Evolutionary conservation across 2,888 invertebrate genomes (phyloP), one percentile per base, ranked within the genome.

Genomic region (Rhagonycha lutea): DNA sequence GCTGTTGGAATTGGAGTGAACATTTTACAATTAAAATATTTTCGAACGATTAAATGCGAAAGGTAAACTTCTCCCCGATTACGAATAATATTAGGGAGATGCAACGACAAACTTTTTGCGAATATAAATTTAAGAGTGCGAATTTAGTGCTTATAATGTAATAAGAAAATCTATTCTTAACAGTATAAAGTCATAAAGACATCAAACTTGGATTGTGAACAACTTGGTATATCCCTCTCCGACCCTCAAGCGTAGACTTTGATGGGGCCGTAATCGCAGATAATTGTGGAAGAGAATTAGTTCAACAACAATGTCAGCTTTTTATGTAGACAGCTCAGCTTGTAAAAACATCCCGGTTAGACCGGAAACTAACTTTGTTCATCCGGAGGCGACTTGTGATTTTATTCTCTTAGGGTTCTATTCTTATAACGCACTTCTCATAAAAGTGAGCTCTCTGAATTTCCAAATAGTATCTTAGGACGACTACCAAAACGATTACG

Each of bases 231-330:
- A 80, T 82, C 79, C 80, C 73, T 77, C 78, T 79, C 75, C 78
- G 78, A 75, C 79, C 79, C 79, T 79, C 80, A 78, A 78, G 80
- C 80, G 80, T 75, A 82, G 83, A 85, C 85, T 87, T 87, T 87
- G 86, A 87, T 87, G 85, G 86, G 83, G 86, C 85, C 82, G 86
- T 87, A 87, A 87, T 87, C 86, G 86, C 83, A 83, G 85, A 86
- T 87, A 86, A 86, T 86, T 86, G 86, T 85, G 83, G 84, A 84
- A 84, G 84, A 83, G 86, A 86, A 86, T 86, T 86, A 86, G 85
- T 84, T 83, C 83, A 84, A 86, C 86, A 86, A 86, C 86, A 86
- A 86, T 86, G 86, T 86, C 83, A 82, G 84, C 83, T 85, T 86
- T 86, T 86, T 86, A 85, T 86, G 85, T 84, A 84, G 84, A 83